Base-by-base conservation (phyloP, 2,888 invertebrate species). In the Platerodrilus igneus region DNA sequence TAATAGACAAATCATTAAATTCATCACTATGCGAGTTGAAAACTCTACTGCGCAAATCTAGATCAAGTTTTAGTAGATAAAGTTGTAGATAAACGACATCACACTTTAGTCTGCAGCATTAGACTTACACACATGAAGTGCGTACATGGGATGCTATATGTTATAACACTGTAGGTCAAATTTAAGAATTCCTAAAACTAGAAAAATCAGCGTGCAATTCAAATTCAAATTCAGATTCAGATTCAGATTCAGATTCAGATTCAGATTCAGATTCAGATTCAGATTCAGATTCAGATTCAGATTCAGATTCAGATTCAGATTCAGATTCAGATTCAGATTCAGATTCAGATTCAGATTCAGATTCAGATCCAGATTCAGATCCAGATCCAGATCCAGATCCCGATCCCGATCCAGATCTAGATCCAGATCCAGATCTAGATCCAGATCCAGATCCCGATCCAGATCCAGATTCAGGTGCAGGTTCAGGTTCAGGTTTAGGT, bases 311-410 rank as follows among this genome's bases (percentile, higher is more conserved):
- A 41, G 39, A 58, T 46, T 57, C 44, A 9, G 63, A 57, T 29
- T 57, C 43, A 5, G 63, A 57, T 45, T 58, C 42, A 6, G 60
- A 56, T 51, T 61, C 34, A 5, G 59, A 60, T 50, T 57, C 35
- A 9, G 52, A 50, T 44, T 56, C 46, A 10, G 63, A 57, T 38
- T 57, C 40, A 4, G 64, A 61, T 50, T 63, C 38, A 7, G 62
- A 57, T 53, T 60, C 42, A 5, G 60, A 64, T 65, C 66, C 1
- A 52, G 55, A 25, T 65, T 32, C 4, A n/a, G 67, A 22, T 57
- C 72, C 47, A 9, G 40, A 44, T 63, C 66, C 4, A 31, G 55
- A 29, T 61, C 62, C 2, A 49, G 54, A 15, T 61, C 66, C 0
- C 49, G 53, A 34, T 65, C 63, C 2, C 48, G 54, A 37, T 62